Conservation (phyloP, 2,113 vertebrate species). For the Phocoena sinus region DNA sequence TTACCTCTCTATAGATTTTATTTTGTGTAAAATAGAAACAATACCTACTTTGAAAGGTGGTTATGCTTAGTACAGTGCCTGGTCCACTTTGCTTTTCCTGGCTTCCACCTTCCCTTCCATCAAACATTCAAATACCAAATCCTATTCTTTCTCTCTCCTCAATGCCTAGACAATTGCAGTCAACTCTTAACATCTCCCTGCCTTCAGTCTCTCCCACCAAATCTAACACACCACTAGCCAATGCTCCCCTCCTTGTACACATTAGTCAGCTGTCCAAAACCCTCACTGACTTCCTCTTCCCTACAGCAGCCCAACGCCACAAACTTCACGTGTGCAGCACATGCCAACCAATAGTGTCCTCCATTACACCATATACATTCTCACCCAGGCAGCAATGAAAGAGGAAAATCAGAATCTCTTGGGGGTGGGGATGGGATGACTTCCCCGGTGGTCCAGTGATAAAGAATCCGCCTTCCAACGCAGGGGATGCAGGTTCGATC, state of each 20-base stretch:
- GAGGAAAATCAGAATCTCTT: background rate
- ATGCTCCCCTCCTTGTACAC: background rate
- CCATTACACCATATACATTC: background rate
- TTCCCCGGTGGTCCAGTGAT: no score
- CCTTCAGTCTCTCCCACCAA: background rate
- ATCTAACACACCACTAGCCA: background rate
- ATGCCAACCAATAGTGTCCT: background rate
- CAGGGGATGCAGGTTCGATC: no score
- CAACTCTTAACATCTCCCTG: background rate
- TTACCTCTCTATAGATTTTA: background rate
- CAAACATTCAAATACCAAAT: background rate
- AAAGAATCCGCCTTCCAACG: no score
- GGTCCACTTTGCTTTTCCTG: background rate
- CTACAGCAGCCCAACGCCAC: background rate
- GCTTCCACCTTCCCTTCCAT: background rate
- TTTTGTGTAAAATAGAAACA: slow-evolving; percentile 8
- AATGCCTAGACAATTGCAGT: background rate
- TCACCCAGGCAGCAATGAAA: background rate
- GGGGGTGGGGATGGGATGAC: background rate
- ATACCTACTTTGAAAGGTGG: background rate
- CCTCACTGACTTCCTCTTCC: background rate
- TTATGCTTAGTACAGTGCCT: background rate
- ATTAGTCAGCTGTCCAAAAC: background rate
- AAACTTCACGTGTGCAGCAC: background rate
- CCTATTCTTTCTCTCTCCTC: background rate